A percentile compares a stretch with the other conserved stretches of the same genome.
phyloP scores from a whole-genome alignment of 2,797 vertebrate genomes.

The Phylloscopus collybita region DNA sequence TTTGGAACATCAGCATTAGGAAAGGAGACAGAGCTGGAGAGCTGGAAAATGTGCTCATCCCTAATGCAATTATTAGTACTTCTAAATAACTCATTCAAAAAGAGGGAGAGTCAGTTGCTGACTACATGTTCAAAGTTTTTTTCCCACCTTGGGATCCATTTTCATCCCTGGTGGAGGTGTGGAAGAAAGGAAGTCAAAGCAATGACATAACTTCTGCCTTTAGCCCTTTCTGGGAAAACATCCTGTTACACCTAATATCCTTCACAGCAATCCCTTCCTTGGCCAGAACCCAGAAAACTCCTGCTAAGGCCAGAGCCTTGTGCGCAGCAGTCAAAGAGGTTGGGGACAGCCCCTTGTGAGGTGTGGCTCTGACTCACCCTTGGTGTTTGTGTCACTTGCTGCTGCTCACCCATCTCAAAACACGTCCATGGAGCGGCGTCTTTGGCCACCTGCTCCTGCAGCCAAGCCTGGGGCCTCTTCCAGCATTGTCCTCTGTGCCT shows the following conservation, averaged over 20 bases:
- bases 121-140: background rate
- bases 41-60: background rate
- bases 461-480: background rate
- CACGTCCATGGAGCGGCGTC: fast-evolving
- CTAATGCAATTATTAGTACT: slow-evolving; percentile 25
- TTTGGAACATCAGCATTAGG: slow-evolving; percentile 19
- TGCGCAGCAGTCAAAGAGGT: background rate
- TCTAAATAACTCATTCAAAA: slow-evolving; percentile 5
- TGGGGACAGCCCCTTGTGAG: background rate
- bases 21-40: background rate
- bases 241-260: slow-evolving; percentile 29
- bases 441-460: background rate
- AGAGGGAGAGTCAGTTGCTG: background rate
- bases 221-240: slow-evolving; percentile 29
- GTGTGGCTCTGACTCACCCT: slow-evolving; percentile 2
- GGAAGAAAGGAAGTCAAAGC: slow-evolving; percentile 44
- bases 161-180: slow-evolving; percentile 19
- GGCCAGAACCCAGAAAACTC: background rate
- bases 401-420: background rate
- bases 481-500: fast-evolving
- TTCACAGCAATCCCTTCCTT: background rate
- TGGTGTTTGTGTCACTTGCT: background rate
- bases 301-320: background rate
- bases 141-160: slow-evolving; percentile 7
- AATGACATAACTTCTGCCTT: slow-evolving; percentile 46